Base-by-base conservation (phyloP, 2,113 vertebrate species). In the Halichoeres trimaculatus region DNA sequence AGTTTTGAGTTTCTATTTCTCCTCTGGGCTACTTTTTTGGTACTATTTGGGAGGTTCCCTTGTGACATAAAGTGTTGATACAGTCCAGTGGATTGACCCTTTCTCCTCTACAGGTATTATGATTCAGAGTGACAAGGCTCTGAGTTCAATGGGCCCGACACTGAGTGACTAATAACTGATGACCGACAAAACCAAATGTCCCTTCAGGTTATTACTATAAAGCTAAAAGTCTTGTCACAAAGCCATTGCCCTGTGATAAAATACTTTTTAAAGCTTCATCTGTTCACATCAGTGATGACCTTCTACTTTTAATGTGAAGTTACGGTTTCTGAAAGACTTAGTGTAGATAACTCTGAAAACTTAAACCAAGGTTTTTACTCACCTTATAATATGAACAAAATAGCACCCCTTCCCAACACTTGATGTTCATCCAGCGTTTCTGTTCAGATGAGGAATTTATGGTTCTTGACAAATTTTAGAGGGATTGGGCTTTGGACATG, bases 181-280 rank as follows among this genome's bases (percentile, higher is more conserved):
- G 70, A 30, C 23, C 20, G 11, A 36, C 51, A 48, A 16, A 70
- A 43, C 16, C 26, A 50, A 71, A 76, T 61, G 61, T 65, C 20
- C 61, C 45, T 22, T 52, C 26, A 22, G 20, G 45, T 72, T 26
- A 71, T 57, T 20, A 55, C 40, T 59, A 45, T 17, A 1, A 52
- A 14, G 14, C 23, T 24, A 11, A 56, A 26, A 38, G 22, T 50
- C 40, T 14, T 5, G 17, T 35, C 55, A 24, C 5, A 38, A 43
- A 76, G 38, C 36, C 47, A n/a, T n/a, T 19, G 8, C 51, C 22
- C 1, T 48, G 7, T 40, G 59, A 53, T 66, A n/a, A 50, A 64
- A 24, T 6, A 10, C 68, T 30, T 48, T 22, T 57, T 38, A 74
- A 65, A 48, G 6, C 53, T 23, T 45, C 14, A 56, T 63, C 53